Conservation (phyloP, 2,797 vertebrate genomes). For the Notamacropus eugenii region DNA sequence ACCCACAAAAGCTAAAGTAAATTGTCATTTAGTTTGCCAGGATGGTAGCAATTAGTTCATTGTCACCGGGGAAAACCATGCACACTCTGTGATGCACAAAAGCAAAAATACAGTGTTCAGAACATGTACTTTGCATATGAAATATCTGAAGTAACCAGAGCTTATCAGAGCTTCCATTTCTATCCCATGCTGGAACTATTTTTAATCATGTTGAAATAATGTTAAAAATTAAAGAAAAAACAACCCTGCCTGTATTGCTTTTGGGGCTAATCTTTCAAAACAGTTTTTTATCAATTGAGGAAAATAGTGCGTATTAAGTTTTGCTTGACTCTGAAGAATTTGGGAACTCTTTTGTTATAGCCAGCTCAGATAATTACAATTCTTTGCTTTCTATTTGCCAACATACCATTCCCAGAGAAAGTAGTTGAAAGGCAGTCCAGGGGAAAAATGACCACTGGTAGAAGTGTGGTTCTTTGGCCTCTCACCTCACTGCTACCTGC, state of each 20-base stretch:
- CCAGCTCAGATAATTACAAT: conserved; percentile 55
- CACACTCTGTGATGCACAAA: neutral
- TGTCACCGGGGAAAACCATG: neutral
- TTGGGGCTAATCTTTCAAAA: conserved; percentile 25
- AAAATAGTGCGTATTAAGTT: conserved; percentile 58
- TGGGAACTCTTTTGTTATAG: conserved; percentile 50
- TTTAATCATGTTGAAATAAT: neutral
- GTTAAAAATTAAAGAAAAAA: neutral
- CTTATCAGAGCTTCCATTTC: neutral
- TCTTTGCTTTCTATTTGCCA: conserved; percentile 60
- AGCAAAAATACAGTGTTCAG: neutral
- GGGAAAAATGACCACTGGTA: neutral
- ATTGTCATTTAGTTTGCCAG: neutral
- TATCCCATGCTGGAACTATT: neutral
- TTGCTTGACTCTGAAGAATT: conserved; percentile 48
- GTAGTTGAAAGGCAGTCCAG: conserved; percentile 21
- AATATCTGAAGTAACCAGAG: neutral
- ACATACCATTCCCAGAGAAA: neutral
- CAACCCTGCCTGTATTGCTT: neutral
- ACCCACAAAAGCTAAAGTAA: neutral
- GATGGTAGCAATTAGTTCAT: neutral
- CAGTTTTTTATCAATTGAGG: conserved; percentile 14
- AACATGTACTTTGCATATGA: neutral
- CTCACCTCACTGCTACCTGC: conserved; percentile 7
- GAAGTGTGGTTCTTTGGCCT: neutral